Percentiles rank a stretch among this genome's conserved stretches.
These are phyloP conservation scores for Drosophila kurseongensis DNA, from an alignment of 1,140 invertebrate genomes.

Conservation along the genomic window DNA sequence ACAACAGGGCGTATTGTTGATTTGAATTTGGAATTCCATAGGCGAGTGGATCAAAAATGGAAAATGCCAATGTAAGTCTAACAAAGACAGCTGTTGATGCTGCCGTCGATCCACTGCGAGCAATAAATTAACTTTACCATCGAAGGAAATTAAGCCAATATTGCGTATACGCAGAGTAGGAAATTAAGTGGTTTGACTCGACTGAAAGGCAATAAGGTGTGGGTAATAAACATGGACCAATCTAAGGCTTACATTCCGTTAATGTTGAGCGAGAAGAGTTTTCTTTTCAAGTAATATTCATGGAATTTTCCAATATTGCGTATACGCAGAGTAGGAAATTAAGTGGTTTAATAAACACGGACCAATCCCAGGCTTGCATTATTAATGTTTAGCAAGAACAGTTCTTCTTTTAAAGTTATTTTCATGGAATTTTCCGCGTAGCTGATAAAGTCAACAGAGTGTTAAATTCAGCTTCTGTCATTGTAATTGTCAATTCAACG, in stretches of 20 bases:
- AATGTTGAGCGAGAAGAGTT: not conserved
- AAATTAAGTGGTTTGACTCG: constrained; percentile 44
- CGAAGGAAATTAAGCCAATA: constrained; percentile 62
- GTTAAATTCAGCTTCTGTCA: constrained; percentile 26
- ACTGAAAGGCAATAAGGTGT: not conserved
- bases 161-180: constrained; percentile 54
- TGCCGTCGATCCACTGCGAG: constrained; percentile 6
- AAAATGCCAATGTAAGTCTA: constrained; percentile 56
- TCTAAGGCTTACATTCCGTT: not conserved
- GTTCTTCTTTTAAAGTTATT: not conserved
- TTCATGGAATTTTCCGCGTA: constrained; percentile 6
- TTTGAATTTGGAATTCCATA: constrained; percentile 33
- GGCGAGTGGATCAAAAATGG: constrained; percentile 45
- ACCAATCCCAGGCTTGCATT: too few species aligned
- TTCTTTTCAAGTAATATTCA: too few species aligned
- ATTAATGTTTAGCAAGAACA: not conserved
- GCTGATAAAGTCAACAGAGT: constrained; percentile 4
- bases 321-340: too few species aligned
- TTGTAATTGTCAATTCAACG: constrained; percentile 29
- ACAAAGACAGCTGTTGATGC: constrained; percentile 29
- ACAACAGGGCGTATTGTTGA: constrained; percentile 33
- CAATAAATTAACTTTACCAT: constrained; percentile 59
- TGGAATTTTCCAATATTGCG: too few species aligned
- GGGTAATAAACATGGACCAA: not conserved
- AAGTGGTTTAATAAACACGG: constrained; percentile 15